Evolutionary conservation across 2,797 vertebrate genomes (phyloP).

Genomic region (Podarcis siculus): DNA sequence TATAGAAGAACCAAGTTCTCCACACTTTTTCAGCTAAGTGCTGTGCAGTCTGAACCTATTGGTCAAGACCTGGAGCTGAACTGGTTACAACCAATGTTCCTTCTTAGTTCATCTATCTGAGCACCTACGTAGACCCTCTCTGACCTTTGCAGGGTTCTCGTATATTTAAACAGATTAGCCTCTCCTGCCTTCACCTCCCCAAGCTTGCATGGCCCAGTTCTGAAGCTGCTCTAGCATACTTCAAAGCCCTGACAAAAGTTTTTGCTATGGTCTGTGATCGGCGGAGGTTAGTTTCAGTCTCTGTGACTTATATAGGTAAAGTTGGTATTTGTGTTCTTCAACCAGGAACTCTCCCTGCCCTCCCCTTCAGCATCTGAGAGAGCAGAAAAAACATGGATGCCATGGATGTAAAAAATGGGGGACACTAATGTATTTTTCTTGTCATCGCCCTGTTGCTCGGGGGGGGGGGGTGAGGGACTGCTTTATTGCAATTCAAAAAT

Average conservation of each 20-base stretch:
- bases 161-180: neutral
- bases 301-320: neutral
- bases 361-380: neutral
- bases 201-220: neutral
- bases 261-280: neutral
- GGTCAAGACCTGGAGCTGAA: neutral
- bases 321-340: neutral
- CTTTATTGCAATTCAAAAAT: too few species aligned
- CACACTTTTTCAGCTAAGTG: neutral
- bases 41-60: neutral
- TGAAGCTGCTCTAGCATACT: too few species aligned
- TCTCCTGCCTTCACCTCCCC: neutral
- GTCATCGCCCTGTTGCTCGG: too few species aligned
- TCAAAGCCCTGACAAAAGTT: neutral
- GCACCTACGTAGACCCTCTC: neutral
- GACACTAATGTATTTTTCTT: too few species aligned
- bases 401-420: too few species aligned
- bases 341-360: neutral
- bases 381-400: too few species aligned
- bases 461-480: too few species aligned
- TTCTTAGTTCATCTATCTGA: neutral
- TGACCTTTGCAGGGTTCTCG: neutral
- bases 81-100: neutral
- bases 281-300: neutral
- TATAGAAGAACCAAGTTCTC: neutral